These are phyloP conservation scores for Neria commutata DNA, from an alignment of 2,888 invertebrate species.

Conservation along the genomic window DNA sequence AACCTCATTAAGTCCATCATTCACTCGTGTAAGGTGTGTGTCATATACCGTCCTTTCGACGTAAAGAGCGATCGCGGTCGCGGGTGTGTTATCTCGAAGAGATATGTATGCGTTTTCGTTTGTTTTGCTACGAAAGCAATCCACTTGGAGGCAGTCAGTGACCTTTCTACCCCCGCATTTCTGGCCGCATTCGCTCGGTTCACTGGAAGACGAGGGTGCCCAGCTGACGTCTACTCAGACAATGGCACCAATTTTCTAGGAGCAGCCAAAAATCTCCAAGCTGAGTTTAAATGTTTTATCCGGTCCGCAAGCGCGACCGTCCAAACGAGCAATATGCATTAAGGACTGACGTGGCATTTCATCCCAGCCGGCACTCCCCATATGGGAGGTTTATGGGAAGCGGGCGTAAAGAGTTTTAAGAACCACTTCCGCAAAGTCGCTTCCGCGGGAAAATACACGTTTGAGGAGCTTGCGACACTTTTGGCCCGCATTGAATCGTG, in stretches of 20 bases:
- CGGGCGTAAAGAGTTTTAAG: not conserved
- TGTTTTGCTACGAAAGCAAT: not conserved
- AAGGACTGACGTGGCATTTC: not conserved
- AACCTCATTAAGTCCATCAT: not conserved
- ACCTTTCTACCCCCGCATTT: not conserved
- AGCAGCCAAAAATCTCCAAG: not conserved
- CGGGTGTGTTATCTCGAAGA: not conserved
- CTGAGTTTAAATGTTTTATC: not conserved
- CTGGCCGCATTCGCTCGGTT: not conserved
- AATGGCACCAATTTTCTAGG: not conserved
- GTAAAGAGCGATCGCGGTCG: slow-evolving; percentile 13
- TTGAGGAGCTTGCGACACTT: not conserved
- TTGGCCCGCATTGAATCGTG: not conserved
- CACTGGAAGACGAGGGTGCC: not conserved
- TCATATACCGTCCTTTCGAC: not conserved
- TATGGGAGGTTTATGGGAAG: slow-evolving; percentile 2
- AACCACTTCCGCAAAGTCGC: not conserved
- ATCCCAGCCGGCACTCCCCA: not conserved
- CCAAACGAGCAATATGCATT: not conserved
- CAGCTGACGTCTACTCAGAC: not conserved
- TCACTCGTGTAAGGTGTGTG: slow-evolving; percentile 5
- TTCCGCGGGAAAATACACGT: not conserved
- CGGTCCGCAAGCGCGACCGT: not conserved
- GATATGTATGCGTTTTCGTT: not conserved
- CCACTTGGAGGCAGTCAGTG: too few relatives aligned